Evolutionary conservation across 2,113 vertebrate species (phyloP).

Genomic region (Smithornis capensis): DNA sequence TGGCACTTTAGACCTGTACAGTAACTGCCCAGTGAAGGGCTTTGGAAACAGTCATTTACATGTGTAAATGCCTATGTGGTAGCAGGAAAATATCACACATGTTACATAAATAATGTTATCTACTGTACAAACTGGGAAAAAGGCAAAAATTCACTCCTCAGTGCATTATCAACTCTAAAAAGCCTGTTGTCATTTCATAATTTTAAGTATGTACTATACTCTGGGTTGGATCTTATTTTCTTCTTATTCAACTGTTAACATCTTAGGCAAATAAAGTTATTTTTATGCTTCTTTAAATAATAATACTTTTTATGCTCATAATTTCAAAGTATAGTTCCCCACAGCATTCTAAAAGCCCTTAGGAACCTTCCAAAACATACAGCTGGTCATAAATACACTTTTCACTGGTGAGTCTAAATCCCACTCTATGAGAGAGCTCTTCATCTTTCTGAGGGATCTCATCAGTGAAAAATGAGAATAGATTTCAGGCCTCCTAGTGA

Average conservation of each 20-base stretch:
- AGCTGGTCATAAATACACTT: not conserved
- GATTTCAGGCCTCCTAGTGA: not conserved
- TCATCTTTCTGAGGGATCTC: not conserved
- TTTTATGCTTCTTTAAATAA: not conserved
- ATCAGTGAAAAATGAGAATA: not conserved
- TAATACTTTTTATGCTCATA: not conserved
- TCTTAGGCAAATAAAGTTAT: not conserved
- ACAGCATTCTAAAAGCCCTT: not conserved
- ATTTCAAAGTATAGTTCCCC: not conserved
- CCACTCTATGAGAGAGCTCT: not conserved
- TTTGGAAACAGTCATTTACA: not conserved
- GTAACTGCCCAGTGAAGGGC: not conserved
- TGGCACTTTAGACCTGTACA: not conserved
- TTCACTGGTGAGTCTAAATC: not conserved
- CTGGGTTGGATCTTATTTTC: not conserved
- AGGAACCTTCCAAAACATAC: not conserved
- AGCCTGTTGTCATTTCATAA: not conserved
- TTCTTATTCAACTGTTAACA: not conserved
- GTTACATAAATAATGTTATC: not conserved
- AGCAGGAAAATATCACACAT: not conserved
- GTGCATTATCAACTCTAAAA: not conserved
- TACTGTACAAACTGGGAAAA: not conserved
- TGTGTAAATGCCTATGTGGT: rapidly evolving
- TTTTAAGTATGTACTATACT: not conserved
- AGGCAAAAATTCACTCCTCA: not conserved